A percentile compares a stretch with the other conserved stretches of the same genome.
Evolutionary conservation across 2,797 vertebrate genomes (phyloP).

Genomic region (Thripadectes ignobilis): DNA sequence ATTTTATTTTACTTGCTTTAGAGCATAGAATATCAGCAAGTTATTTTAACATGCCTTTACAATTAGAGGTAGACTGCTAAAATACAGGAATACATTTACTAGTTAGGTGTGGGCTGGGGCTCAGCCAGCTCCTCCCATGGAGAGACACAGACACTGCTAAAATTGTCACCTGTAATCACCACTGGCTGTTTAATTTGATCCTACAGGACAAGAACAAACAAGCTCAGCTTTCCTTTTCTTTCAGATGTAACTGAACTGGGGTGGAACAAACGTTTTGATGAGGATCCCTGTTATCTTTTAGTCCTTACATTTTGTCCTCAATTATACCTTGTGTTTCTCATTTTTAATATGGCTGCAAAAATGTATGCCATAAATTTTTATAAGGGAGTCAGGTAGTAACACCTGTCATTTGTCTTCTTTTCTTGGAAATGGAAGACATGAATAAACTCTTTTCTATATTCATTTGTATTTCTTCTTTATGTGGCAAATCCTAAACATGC

Average conservation of each 20-base stretch:
- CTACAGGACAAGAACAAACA: neutral
- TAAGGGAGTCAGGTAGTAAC: neutral
- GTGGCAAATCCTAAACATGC: neutral
- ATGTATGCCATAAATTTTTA: neutral
- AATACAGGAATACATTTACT: rapidly evolving
- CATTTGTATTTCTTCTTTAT: neutral
- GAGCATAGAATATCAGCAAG: neutral
- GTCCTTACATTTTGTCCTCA: neutral
- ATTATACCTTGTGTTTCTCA: neutral
- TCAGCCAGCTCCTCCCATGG: neutral
- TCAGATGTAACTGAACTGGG: neutral
- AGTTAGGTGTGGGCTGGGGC: neutral
- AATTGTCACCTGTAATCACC: neutral
- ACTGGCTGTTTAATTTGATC: neutral
- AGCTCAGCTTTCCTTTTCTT: neutral
- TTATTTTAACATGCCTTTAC: neutral
- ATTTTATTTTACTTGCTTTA: neutral
- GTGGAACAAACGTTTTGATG: neutral
- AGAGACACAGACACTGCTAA: neutral
- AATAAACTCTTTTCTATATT: neutral
- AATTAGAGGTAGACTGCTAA: neutral
- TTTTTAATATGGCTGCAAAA: neutral
- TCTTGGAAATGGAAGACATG: neutral
- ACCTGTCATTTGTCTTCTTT: neutral
- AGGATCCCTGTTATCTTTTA: neutral